Base-by-base conservation (phyloP, 2,888 invertebrate species). In the Epinotia bilunana region DNA sequence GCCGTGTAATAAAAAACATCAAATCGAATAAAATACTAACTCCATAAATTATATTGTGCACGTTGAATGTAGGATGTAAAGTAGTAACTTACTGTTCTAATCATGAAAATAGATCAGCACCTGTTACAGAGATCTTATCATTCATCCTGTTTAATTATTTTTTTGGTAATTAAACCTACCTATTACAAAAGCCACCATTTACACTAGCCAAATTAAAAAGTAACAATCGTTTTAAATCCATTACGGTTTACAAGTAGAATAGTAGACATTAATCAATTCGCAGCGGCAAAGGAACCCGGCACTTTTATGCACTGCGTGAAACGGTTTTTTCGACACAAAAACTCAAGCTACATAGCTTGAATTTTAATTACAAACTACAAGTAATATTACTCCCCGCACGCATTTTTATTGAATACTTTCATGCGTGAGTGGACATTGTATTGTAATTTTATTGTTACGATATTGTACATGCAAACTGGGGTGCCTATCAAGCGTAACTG, bases 351-450 rank as follows among this genome's bases (percentile, higher is more conserved):
- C 58, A 16, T 55, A 61, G 55, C 33, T 67, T 62, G 39, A 62
- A 63, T 74, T 63, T 74, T 62, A 73, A 73, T 73, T 62, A 61
- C 53, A 62, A 62, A 73, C 62, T 62, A 39, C 49, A 39, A 16
- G 61, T 68, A 16, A 39, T 55, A 43, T 53, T 73, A 61, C 18
- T 70, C 49, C 69, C 18, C 20, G 73, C 55, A 74, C 63, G 63
- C 69, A 70, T 58, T 57, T 61, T 64, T 74, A 64, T 64, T 53
- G 64, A 64, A 23, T 70, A 68, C 58, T 64, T 64, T 57, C 58
- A 69, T 64, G 74, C 70, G 39, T 70, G 69, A 70, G 18, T 70
- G 58, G 58, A 28, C 23, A 23, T 60, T 43, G 28, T 62, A 64
- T 74, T 65, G 43, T 70, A 70, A 46, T 53, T 68, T 23, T 65